Percentiles rank a stretch among this genome's conserved stretches.
These are phyloP conservation scores for Chiroxiphia lanceolata DNA, from an alignment of 2,797 vertebrate species.

Conservation along the genomic window DNA sequence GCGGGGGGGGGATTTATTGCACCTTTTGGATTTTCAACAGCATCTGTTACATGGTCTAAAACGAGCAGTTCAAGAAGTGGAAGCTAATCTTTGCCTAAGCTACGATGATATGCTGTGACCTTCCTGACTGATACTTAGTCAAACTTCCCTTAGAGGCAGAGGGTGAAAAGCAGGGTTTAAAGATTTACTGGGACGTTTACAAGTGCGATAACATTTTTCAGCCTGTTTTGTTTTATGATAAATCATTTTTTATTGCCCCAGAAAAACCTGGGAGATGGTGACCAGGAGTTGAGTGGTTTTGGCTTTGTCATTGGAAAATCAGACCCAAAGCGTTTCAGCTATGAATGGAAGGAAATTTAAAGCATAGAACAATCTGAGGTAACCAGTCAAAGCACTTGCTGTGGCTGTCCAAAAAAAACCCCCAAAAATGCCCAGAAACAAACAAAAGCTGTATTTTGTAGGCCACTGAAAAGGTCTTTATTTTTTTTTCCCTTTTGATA, in stretches of 20 bases:
- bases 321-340: background rate
- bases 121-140: background rate
- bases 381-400: conserved; percentile 31
- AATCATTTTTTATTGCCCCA: conserved; percentile 40
- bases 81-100: conserved; percentile 31
- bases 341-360: conserved; percentile 51
- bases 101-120: background rate
- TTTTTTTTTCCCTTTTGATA: background rate
- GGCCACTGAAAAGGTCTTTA: background rate
- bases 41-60: background rate
- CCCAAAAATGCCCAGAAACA: background rate
- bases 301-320: conserved; percentile 43
- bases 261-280: conserved; percentile 45
- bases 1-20: background rate
- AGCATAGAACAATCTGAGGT: conserved; percentile 28
- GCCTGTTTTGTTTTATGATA: conserved; percentile 11
- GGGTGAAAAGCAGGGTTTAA: conserved; percentile 18
- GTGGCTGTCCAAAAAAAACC: conserved; percentile 13
- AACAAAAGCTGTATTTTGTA: conserved; percentile 35
- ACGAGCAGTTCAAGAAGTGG: background rate
- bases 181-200: conserved; percentile 47
- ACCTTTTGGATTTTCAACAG: conserved; percentile 6
- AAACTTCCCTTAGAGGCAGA: conserved; percentile 1
- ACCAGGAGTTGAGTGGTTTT: conserved; percentile 31
- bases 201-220: conserved; percentile 52